Conservation (phyloP, 2,888 invertebrate species). For the Tethea ocularis region DNA sequence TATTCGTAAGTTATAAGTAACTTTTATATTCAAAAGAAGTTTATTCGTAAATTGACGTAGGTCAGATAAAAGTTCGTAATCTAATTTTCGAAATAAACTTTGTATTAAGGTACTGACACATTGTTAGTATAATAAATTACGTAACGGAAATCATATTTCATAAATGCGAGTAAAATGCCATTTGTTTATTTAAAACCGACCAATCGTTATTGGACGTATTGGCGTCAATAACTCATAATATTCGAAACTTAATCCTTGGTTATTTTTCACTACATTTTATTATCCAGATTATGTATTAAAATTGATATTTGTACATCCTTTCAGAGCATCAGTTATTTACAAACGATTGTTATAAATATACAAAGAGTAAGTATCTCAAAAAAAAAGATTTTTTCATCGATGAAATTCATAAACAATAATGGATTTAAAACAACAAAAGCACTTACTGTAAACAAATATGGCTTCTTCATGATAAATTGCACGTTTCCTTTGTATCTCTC, state of each 20-base stretch:
- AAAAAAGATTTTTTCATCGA: background rate
- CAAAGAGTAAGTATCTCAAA: background rate
- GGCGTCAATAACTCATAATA: background rate
- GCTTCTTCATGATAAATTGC: background rate
- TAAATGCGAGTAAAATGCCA: background rate
- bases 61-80: background rate
- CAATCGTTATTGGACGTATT: background rate
- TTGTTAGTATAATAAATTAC: background rate
- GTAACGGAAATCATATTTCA: background rate
- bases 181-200: background rate
- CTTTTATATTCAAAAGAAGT: background rate
- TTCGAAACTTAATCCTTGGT: no score
- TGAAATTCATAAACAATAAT: constrained; percentile 2
- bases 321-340: no score
- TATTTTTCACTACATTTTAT: background rate
- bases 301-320: no score
- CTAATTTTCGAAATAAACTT: background rate
- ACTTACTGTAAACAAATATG: constrained; percentile 7
- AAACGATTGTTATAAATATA: background rate
- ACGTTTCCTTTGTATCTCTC: background rate
- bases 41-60: constrained; percentile 2
- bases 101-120: background rate
- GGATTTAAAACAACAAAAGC: background rate
- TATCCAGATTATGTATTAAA: no score
- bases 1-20: background rate